These are phyloP conservation scores for Cerceris ruficornis DNA, from an alignment of 2,888 invertebrate species.

Conservation along the genomic window DNA sequence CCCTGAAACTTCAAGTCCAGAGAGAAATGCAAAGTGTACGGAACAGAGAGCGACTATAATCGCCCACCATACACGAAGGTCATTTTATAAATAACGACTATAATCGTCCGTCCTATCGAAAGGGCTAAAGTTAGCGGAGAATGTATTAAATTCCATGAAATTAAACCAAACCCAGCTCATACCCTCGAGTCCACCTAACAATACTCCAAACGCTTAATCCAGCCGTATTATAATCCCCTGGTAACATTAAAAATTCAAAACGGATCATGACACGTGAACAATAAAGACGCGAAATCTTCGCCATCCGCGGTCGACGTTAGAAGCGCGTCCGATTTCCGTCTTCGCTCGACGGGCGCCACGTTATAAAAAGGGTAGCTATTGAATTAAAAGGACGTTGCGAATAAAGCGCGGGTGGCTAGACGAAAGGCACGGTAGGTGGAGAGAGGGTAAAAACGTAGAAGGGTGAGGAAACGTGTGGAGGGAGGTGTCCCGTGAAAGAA, in stretches of 20 bases:
- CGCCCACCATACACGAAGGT: no score
- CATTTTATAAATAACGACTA: no score
- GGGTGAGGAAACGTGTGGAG: slow-evolving; percentile 21
- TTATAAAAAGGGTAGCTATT: slow-evolving; percentile 76
- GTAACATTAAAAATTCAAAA: not conserved
- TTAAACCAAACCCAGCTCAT: no score
- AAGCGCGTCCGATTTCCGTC: slow-evolving; percentile 57
- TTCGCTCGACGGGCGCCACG: slow-evolving; percentile 44
- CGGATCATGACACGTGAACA: not conserved
- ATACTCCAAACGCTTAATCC: no score
- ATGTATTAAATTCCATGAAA: no score
- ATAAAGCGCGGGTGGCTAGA: slow-evolving; percentile 66
- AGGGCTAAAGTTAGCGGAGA: no score
- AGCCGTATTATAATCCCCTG: no score
- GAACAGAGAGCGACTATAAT: not conserved
- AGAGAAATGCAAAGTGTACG: not conserved
- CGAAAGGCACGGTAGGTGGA: slow-evolving; percentile 28
- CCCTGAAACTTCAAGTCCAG: not conserved
- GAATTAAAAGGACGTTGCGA: slow-evolving; percentile 79
- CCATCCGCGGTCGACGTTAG: slow-evolving; percentile 14
- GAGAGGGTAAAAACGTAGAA: slow-evolving; percentile 20
- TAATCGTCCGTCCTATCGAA: no score
- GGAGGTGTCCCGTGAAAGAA: not conserved
- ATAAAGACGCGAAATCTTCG: not conserved
- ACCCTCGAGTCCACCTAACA: no score